Percentiles rank a stretch among this genome's conserved stretches.
Evolutionary conservation across 2,797 vertebrate genomes (phyloP).

Genomic region (Enteromius anoplus): DNA sequence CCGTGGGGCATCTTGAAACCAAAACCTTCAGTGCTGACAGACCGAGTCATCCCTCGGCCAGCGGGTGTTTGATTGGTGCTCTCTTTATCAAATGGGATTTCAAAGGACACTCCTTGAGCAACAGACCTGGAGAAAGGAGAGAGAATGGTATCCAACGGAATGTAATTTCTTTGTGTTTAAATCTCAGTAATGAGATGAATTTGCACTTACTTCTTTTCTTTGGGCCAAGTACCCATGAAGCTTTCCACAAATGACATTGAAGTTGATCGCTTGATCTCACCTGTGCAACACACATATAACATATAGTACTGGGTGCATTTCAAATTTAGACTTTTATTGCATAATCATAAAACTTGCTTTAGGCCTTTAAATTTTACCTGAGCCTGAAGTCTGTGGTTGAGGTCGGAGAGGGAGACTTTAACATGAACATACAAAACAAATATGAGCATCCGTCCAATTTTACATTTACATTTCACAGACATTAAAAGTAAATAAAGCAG

Average conservation of each 20-base stretch:
- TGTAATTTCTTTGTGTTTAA: constrained; percentile 6
- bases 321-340: neutral
- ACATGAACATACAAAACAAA: neutral
- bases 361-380: constrained; percentile 77
- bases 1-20: constrained; percentile 79
- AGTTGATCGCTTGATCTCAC: constrained; percentile 91
- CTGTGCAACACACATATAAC: constrained; percentile 71
- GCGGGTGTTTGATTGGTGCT: constrained; percentile 67
- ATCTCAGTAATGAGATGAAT: neutral
- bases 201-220: constrained; percentile 89
- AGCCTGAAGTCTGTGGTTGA: constrained; percentile 78
- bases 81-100: constrained; percentile 95
- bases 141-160: neutral
- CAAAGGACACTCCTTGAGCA: constrained; percentile 94
- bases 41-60: constrained; percentile 85
- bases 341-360: neutral
- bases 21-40: constrained; percentile 92
- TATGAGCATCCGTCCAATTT: constrained; percentile 11
- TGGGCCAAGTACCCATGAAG: constrained; percentile 95
- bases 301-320: neutral
- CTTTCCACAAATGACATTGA: constrained; percentile 98
- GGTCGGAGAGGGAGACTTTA: constrained; percentile 79
- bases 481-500: neutral
- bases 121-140: constrained; percentile 81
- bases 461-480: neutral